Base-by-base conservation (phyloP, 2,113 vertebrate genomes). In the Ceyx cyanopectus region DNA sequence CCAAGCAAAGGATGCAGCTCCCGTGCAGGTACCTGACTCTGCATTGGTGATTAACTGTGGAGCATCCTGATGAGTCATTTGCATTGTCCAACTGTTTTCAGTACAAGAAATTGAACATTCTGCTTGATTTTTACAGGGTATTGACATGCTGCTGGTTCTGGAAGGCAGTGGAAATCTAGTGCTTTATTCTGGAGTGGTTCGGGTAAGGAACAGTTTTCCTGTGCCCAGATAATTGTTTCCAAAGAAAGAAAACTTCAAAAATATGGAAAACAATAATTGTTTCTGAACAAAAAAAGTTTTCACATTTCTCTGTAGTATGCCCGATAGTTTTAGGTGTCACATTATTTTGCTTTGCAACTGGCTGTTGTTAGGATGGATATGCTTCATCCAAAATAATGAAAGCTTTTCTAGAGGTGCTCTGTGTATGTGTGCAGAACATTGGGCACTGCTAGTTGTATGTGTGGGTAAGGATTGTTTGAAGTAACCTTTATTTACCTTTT, bases 1-100 rank as follows among this genome's bases (percentile, higher is more conserved):
- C 83, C 96, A 97, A 10, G 99, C 99, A 68, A 99, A 99, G 96
- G 99, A 99, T n/a, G 99, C 99, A 1, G 98, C 98, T n/a, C 98
- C 99, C 2, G 97, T 99, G 75, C 97, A 95, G 87, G 96, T 96
- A 62, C 0, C 3, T 50, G 21, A 30, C 30, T 37, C 74, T 21
- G 8, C 30, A 8, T 13, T 54, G 46, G 46, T 54, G 50, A 4
- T 67, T 46, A 58, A 18, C 26, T 78, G 24, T 51, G 56, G 53
- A 83, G 68, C 67, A 23, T 82, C 37, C 20, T 69, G 11, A 32
- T 77, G 78, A 30, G 30, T 85, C 19, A 2, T 27, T 66, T 77
- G 9, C 68, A 24, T 40, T 29, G 6, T 41, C 48, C 45, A 51
- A 4, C 70, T 58, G 22, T 21, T 60, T 19, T 56, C n/a, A 32